Evolutionary conservation across 2,113 vertebrate genomes (phyloP).

Genomic region (Etia nguti): DNA sequence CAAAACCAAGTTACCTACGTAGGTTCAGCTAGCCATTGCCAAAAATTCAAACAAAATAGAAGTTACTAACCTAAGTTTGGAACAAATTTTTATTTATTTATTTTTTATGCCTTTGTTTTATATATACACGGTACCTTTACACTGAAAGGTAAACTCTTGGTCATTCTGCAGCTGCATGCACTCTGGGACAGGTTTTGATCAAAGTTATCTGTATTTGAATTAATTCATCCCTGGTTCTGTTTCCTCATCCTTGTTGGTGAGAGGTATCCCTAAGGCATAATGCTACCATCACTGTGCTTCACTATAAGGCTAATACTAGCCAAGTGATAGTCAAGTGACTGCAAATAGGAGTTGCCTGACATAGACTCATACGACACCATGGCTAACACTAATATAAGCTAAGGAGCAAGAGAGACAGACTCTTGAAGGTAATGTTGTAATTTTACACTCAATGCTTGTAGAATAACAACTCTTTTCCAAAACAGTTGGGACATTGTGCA

Average conservation of each 20-base stretch:
- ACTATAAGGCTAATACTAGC: not conserved
- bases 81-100: not conserved
- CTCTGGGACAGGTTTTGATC: not conserved
- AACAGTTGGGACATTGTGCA: not conserved
- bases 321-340: not conserved
- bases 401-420: not conserved
- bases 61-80: not conserved
- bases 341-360: not conserved
- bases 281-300: not conserved
- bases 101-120: not conserved
- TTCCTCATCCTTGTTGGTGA: not conserved
- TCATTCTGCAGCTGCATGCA: not conserved
- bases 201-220: not conserved
- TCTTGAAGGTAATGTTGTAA: not conserved
- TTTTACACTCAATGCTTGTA: not conserved
- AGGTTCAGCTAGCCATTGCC: not conserved
- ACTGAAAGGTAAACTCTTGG: not conserved
- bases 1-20: not conserved
- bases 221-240: not conserved
- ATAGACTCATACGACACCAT: not conserved
- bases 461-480: not conserved
- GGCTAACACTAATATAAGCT: not conserved
- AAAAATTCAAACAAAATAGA: not conserved
- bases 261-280: not conserved
- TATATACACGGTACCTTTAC: not conserved